Conservation (phyloP, 2,113 vertebrate species). For the Engraulis encrasicolus region DNA sequence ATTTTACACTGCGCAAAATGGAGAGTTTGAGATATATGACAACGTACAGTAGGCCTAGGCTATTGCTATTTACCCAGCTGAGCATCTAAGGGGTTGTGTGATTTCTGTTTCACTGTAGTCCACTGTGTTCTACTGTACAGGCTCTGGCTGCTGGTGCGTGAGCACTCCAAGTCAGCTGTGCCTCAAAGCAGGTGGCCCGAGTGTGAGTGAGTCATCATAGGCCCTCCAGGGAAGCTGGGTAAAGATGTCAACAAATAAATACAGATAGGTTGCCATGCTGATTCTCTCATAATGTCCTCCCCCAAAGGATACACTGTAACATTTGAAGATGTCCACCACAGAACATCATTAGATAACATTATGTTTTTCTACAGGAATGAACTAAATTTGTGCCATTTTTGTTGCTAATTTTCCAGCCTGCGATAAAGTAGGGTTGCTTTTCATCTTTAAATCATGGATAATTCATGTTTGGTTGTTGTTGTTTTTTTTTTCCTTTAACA, state of each 20-base stretch:
- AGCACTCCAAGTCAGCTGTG: background rate
- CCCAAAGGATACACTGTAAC: background rate
- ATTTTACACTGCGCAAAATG: too few species aligned
- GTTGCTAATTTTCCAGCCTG: background rate
- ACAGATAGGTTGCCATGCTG: background rate
- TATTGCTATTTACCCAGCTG: background rate
- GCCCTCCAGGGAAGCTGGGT: background rate
- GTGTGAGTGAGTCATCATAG: background rate
- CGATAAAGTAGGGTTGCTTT: background rate
- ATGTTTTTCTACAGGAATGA: background rate
- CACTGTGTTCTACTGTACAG: background rate
- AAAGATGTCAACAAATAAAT: constrained; percentile 9
- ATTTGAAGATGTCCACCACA: too few species aligned
- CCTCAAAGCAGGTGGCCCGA: background rate
- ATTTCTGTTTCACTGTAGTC: background rate
- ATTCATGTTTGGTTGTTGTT: background rate
- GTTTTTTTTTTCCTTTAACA: background rate
- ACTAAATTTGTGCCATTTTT: background rate
- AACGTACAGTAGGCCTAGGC: too few species aligned
- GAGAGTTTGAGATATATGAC: too few species aligned
- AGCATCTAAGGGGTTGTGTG: background rate
- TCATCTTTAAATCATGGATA: background rate
- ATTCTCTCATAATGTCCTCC: background rate
- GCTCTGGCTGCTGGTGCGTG: background rate
- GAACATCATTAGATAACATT: too few species aligned